Conservation (phyloP, 2,113 vertebrate genomes). For the Solea senegalensis region DNA sequence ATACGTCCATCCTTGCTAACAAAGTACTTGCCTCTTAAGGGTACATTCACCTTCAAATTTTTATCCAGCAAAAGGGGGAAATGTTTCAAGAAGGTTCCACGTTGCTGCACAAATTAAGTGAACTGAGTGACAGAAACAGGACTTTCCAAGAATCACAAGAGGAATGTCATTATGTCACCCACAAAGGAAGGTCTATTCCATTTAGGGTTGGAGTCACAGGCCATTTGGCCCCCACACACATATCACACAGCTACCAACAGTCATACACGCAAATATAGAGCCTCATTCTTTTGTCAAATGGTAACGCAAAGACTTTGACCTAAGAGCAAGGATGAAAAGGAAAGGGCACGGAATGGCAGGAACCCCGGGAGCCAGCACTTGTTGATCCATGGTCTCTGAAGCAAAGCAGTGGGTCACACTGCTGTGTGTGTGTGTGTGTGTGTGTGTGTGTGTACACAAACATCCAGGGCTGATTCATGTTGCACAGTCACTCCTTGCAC, state of each 20-base stretch:
- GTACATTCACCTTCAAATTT: conserved; percentile 30
- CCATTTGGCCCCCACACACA: conserved; percentile 63
- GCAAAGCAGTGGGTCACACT: conserved; percentile 28
- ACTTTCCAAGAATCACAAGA: conserved; percentile 68
- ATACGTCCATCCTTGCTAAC: conserved; percentile 27
- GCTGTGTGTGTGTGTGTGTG: conserved; percentile 21
- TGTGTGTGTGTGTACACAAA: conserved; percentile 33
- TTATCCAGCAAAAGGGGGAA: conserved; percentile 18
- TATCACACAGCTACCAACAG: conserved; percentile 49
- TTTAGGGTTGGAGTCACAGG: conserved; percentile 60
- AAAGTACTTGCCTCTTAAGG: conserved; percentile 48
- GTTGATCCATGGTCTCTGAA: conserved; percentile 48
- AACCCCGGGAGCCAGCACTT: conserved; percentile 47
- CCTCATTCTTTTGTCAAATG: conserved; percentile 51
- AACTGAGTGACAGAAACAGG: conserved; percentile 52
- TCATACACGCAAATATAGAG: conserved; percentile 53
- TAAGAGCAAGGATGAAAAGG: conserved; percentile 48
- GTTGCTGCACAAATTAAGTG: conserved; percentile 45
- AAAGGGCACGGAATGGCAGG: conserved; percentile 30
- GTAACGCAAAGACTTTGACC: conserved; percentile 49
- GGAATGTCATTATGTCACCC: conserved; percentile 75
- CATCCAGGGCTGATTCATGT: conserved; percentile 50
- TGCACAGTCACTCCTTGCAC: conserved; percentile 7
- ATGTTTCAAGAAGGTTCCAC: conserved; percentile 22
- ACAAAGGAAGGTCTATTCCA: conserved; percentile 73